These are phyloP conservation scores for Tetramorium parvispinum DNA, from an alignment of 1,140 invertebrate species.

Conservation along the genomic window DNA sequence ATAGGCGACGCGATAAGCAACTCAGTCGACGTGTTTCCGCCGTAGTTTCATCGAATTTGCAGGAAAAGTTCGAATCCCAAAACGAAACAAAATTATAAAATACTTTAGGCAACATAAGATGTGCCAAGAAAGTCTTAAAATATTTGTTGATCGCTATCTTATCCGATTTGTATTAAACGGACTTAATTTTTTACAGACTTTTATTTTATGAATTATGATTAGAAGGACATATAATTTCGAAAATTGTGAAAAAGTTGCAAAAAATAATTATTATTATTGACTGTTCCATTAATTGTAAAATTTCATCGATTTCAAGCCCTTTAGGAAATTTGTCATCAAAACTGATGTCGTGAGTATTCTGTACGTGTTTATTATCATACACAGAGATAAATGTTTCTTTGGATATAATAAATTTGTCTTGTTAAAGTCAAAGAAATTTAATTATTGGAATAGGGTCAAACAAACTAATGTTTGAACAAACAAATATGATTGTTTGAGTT, in stretches of 20 bases:
- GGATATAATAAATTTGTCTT: no score
- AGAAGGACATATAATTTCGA: background rate
- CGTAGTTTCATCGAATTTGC: background rate
- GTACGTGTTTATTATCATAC: constrained; percentile 20
- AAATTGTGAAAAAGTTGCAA: background rate
- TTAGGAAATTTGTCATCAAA: background rate
- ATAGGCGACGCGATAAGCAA: constrained; percentile 37
- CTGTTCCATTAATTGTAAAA: no score
- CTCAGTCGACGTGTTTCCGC: constrained; percentile 6
- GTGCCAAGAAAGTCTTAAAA: background rate
- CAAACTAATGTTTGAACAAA: no score
- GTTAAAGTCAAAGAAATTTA: no score
- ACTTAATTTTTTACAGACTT: background rate
- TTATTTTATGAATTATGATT: background rate
- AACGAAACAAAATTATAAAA: background rate
- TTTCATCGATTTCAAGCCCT: background rate
- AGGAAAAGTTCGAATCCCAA: background rate
- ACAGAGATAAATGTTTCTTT: no score
- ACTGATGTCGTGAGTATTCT: background rate
- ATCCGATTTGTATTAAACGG: background rate
- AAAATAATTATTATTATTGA: no score
- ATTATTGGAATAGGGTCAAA: no score
- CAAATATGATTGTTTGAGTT: no score
- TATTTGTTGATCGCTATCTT: background rate
- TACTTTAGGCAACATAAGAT: background rate